Percentiles rank a stretch among this genome's conserved stretches.
phyloP scores from a whole-genome alignment of 2,888 invertebrate genomes.

The Parapristionchus giblindavisi region DNA sequence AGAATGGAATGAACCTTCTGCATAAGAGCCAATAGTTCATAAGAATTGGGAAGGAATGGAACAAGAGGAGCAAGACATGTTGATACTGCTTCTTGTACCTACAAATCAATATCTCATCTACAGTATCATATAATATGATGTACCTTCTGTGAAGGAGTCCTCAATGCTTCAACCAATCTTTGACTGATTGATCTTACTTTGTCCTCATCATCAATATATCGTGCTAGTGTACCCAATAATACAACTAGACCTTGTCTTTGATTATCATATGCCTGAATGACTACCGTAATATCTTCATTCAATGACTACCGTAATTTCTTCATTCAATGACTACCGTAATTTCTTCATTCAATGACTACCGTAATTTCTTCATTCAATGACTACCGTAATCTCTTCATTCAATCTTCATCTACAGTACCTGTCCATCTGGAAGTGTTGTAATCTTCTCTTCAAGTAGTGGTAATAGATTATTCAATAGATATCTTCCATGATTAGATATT shows the following conservation, averaged over 20 bases:
- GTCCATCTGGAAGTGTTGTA: constrained; percentile 76
- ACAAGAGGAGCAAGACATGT: constrained; percentile 93
- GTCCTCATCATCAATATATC: constrained; percentile 76
- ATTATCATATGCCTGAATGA: constrained; percentile 87
- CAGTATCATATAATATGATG: background rate
- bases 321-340: constrained; percentile 91
- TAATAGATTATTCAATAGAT: constrained; percentile 69
- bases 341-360: constrained; percentile 71
- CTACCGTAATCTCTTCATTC: background rate
- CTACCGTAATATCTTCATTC: background rate
- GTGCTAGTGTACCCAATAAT: constrained; percentile 93
- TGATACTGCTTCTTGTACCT: constrained; percentile 96
- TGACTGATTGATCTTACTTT: constrained; percentile 80
- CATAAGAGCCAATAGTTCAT: constrained; percentile 77
- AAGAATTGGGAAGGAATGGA: constrained; percentile 89
- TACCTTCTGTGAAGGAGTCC: constrained; percentile 94
- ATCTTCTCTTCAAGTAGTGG: constrained; percentile 72
- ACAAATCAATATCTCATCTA: constrained; percentile 34
- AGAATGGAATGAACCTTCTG: constrained; percentile 14
- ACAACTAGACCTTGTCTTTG: constrained; percentile 93
- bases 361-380: background rate
- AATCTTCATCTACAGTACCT: constrained; percentile 23
- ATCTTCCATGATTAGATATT: constrained; percentile 91
- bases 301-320: constrained; percentile 71
- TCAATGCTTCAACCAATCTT: constrained; percentile 86